Percentiles rank a stretch among this genome's conserved stretches.
phyloP scores from a whole-genome alignment of 2,888 invertebrate genomes.

The Antitype chi region DNA sequence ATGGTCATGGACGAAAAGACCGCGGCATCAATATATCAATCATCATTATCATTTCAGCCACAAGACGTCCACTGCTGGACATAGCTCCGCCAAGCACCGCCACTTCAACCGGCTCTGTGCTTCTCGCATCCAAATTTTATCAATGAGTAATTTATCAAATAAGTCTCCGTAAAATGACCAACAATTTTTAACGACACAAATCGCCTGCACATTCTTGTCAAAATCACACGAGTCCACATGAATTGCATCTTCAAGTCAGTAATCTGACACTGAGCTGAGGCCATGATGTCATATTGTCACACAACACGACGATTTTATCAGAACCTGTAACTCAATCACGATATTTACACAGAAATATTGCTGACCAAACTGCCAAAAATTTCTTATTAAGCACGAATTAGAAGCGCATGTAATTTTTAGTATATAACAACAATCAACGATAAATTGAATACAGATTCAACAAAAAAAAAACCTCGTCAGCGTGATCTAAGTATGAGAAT shows the following conservation, averaged over 20 bases:
- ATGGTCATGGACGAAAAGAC: no score
- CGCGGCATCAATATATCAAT: no score
- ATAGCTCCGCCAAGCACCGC: no score
- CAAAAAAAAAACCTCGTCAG: background rate
- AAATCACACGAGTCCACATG: slow-evolving; percentile 1
- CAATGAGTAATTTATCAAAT: slow-evolving; percentile 1
- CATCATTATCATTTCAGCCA: no score
- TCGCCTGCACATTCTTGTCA: background rate
- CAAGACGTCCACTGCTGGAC: no score
- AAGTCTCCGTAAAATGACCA: background rate
- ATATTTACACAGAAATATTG: slow-evolving; percentile 42
- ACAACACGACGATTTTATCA: slow-evolving; percentile 25
- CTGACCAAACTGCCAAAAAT: slow-evolving; percentile 7
- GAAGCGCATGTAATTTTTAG: background rate
- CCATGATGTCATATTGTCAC: slow-evolving; percentile 49
- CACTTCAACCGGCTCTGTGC: no score
- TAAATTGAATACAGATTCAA: background rate
- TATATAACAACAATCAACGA: no score
- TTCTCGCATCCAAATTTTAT: no score
- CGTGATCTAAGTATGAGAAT: background rate
- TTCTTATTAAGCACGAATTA: slow-evolving; percentile 18
- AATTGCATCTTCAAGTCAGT: slow-evolving; percentile 28
- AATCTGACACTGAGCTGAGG: slow-evolving; percentile 33
- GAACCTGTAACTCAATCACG: slow-evolving; percentile 47
- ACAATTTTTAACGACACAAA: background rate